Evolutionary conservation across 2,888 invertebrate species (phyloP), one percentile per base, ranked within the genome.

Genomic region (Hirtodrosophila cameraria): DNA sequence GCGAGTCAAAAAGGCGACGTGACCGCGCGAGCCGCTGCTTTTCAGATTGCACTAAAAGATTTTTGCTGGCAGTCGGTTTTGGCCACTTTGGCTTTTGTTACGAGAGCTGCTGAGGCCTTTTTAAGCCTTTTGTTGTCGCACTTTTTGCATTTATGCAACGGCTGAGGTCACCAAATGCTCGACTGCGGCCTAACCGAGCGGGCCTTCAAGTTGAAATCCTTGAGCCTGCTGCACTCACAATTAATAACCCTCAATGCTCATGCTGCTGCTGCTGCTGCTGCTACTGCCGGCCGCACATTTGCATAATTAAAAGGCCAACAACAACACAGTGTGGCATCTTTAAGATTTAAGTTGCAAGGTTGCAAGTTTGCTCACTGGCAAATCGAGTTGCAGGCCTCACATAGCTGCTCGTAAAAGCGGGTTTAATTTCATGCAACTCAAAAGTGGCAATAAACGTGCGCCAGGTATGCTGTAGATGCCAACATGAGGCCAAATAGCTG

Each of bases 361-460:
- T 41, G 57, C 45, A 33, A 8, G 25, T 18, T n/a, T n/a, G n/a
- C n/a, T n/a, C n/a, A n/a, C n/a, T n/a, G 23, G 38, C n/a, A 16
- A 27, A 11, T 23, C 12, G 12, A 41, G 46, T 28, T n/a, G 33
- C 9, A 15, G 35, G 30, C 25, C 25, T 36, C 60, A 16, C 77
- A 62, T 69, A 58, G 60, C 68, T 63, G 75, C 64, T 86, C 82
- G 87, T 82, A 82, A 82, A 83, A 75, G 12, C 43, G 64, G 54
- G 64, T 84, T 84, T 78, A 69, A 86, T 86, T 83, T 84, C 82
- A 75, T 81, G 82, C 82, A 83, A 68, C 82, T 73, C 30, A 65
- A 73, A 81, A 85, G 82, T 86, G 85, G 85, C 75, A 83, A 86
- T 83, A 83, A 83, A 86, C 78, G 73, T 41, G 61, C 62, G 63